These are phyloP conservation scores for Leucophenga montana DNA, from an alignment of 2,888 invertebrate species.

Conservation along the genomic window DNA sequence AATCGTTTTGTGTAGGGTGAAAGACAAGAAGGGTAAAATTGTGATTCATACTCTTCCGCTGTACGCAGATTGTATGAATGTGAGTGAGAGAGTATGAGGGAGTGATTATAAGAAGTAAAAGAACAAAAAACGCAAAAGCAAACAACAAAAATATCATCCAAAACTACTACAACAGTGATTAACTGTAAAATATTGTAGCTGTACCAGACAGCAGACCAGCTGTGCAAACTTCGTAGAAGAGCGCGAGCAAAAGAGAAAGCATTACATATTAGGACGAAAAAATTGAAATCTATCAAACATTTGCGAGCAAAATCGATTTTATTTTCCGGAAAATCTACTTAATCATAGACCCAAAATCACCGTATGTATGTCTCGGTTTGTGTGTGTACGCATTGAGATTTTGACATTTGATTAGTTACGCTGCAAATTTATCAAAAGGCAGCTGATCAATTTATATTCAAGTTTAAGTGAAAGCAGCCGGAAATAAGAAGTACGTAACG, in stretches of 20 bases:
- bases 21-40: constrained; percentile 19
- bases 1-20: not conserved
- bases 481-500: constrained; percentile 35
- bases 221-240: constrained; percentile 1
- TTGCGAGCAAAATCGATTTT: constrained; percentile 36
- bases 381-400: not conserved
- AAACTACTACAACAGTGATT: constrained; percentile 24
- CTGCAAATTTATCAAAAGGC: not conserved
- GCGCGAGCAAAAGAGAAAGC: not conserved
- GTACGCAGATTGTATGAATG: not conserved
- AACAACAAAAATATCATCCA: not conserved
- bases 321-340: constrained; percentile 24
- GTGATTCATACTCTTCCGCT: constrained; percentile 40
- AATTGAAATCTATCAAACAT: not conserved
- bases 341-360: too few species aligned
- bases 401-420: constrained; percentile 17
- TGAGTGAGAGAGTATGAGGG: constrained; percentile 4
- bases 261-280: not conserved
- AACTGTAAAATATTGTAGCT: constrained; percentile 7
- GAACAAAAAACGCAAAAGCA: not conserved
- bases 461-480: constrained; percentile 12
- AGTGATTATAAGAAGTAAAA: constrained; percentile 2
- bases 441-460: constrained; percentile 13
- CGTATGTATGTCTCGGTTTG: not conserved
- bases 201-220: too few species aligned